Evolutionary conservation across 2,113 vertebrate species (phyloP).

Genomic region (Emydocephalus ijimae): DNA sequence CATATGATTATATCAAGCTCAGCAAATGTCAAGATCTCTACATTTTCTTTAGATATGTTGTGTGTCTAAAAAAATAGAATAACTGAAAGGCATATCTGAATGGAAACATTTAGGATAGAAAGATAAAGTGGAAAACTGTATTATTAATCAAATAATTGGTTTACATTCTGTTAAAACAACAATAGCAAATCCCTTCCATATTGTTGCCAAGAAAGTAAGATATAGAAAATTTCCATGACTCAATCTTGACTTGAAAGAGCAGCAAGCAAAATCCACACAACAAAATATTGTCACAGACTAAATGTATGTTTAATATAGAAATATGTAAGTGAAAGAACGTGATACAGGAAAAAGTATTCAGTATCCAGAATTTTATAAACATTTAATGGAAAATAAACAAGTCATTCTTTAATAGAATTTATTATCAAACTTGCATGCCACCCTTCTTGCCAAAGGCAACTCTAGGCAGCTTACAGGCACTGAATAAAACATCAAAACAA

Average conservation of each 20-base stretch:
- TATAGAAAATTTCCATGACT: not conserved
- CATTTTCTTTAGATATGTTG: not conserved
- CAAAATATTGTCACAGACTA: conserved; percentile 9
- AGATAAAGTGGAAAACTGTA: not conserved
- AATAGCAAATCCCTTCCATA: not conserved
- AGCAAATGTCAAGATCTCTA: not conserved
- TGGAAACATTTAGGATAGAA: conserved; percentile 21
- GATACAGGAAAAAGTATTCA: not conserved
- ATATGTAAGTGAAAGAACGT: conserved; percentile 11
- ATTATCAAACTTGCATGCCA: not conserved
- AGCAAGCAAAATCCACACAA: conserved; percentile 10
- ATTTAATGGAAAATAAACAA: conserved; percentile 1
- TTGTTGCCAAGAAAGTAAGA: not conserved
- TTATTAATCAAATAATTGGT: conserved; percentile 4
- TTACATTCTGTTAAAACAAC: conserved; percentile 19
- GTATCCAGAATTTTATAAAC: not conserved
- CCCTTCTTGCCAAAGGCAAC: not conserved
- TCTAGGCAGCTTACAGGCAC: not conserved
- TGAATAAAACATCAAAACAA: not conserved
- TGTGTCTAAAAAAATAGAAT: not conserved
- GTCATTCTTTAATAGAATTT: not conserved
- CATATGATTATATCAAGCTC: not conserved
- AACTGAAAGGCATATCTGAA: not conserved
- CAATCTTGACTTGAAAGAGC: not conserved
- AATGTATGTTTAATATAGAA: not conserved